phyloP scores from a whole-genome alignment of 2,113 vertebrate genomes.

The Corynorhinus townsendii region DNA sequence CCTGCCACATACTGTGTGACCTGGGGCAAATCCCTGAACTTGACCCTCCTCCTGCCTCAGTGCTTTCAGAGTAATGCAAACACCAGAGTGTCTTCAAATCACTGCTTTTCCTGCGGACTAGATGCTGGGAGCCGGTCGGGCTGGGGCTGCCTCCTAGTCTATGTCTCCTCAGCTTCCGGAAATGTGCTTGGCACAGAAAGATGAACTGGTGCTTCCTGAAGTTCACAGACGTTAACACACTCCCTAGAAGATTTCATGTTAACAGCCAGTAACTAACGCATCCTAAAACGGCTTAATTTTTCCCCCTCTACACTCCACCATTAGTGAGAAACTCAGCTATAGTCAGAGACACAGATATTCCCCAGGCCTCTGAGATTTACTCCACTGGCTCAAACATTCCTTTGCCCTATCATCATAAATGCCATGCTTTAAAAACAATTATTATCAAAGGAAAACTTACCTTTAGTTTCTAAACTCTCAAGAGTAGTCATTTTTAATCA shows the following conservation, averaged over 20 bases:
- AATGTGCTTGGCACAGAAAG: not conserved
- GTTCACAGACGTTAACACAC: not conserved
- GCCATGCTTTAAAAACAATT: not conserved
- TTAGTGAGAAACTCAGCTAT: conserved; percentile 18
- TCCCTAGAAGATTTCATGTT: not conserved
- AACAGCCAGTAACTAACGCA: not conserved
- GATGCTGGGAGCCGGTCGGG: not conserved
- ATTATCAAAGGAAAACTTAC: conserved; percentile 63
- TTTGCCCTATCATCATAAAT: not conserved
- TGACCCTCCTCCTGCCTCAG: not conserved
- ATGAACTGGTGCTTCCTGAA: not conserved
- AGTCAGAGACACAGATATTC: not conserved
- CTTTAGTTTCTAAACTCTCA: conserved; percentile 59
- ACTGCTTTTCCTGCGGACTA: not conserved
- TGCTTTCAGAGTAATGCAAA: not conserved
- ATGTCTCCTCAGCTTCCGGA: not conserved
- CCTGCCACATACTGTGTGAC: not conserved
- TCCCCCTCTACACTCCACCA: not conserved
- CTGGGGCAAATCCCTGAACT: not conserved
- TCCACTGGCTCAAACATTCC: not conserved
- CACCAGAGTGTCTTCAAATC: not conserved
- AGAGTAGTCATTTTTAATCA: conserved; percentile 64
- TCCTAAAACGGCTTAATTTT: not conserved
- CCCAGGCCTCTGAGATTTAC: not conserved
- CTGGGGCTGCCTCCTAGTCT: not conserved